Percentiles rank a stretch among this genome's conserved stretches.
Conservation (phyloP, 2,113 vertebrate genomes). For the Asarcornis scutulata region DNA sequence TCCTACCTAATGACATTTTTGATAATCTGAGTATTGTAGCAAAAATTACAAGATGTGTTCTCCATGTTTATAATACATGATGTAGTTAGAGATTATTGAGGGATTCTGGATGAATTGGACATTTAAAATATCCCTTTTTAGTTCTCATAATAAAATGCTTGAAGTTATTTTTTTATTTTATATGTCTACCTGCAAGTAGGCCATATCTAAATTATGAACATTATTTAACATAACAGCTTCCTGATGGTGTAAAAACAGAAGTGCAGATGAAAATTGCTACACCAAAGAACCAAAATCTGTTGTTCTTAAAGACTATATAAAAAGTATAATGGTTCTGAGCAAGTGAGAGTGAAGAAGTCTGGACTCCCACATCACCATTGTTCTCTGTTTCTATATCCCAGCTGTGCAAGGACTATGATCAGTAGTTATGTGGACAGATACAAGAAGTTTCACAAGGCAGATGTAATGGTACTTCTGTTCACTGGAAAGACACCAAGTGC, state of each 20-base stretch:
- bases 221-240: not conserved
- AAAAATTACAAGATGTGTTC: not conserved
- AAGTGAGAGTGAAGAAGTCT: not conserved
- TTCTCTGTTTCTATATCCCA: not conserved
- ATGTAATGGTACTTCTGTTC: not conserved
- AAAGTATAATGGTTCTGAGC: not conserved
- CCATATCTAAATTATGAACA: not conserved
- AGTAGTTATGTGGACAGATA: not conserved
- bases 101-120: not conserved
- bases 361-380: not conserved
- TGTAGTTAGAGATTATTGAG: not conserved
- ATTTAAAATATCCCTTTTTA: not conserved
- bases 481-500: not conserved
- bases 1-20: not conserved
- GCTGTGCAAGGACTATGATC: not conserved
- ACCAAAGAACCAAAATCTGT: not conserved
- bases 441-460: not conserved
- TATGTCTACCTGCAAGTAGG: not conserved
- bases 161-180: not conserved
- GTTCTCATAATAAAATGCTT: not conserved
- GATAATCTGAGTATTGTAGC: not conserved
- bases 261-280: rapidly evolving
- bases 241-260: not conserved
- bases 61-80: not conserved
- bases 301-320: not conserved